phyloP scores from a whole-genome alignment of 1,140 invertebrate species.

The Caerostris extrusa region DNA sequence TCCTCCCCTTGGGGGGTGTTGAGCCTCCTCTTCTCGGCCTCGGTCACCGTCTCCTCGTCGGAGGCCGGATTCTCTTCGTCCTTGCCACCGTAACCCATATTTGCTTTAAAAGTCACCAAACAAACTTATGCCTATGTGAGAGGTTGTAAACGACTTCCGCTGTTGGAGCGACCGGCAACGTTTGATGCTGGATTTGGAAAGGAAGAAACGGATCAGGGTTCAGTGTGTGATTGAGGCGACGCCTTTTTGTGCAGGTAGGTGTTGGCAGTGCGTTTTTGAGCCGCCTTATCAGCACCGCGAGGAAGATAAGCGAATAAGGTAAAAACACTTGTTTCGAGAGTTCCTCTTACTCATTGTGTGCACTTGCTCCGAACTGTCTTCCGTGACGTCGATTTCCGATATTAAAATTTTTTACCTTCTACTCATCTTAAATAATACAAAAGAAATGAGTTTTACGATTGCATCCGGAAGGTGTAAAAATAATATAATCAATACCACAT shows the following conservation, averaged over 20 bases:
- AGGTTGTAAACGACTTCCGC: neutral
- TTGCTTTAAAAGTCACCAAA: neutral
- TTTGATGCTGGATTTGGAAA: conserved; percentile 5
- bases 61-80: conserved; percentile 68
- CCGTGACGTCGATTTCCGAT: no score
- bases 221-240: neutral
- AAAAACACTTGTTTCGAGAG: conserved; percentile 38
- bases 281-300: neutral
- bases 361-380: no score
- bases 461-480: no score
- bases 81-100: conserved; percentile 56
- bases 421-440: no score
- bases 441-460: no score
- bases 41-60: conserved; percentile 37
- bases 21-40: conserved; percentile 35
- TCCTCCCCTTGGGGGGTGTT: neutral
- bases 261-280: conserved; percentile 27
- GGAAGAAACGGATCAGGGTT: conserved; percentile 14
- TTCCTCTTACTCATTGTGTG: neutral
- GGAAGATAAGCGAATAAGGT: conserved; percentile 12
- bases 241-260: neutral
- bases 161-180: neutral
- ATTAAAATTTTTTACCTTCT: no score
- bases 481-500: no score
- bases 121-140: neutral